phyloP scores from a whole-genome alignment of 2,797 vertebrate genomes.

The Spatula clypeata region DNA sequence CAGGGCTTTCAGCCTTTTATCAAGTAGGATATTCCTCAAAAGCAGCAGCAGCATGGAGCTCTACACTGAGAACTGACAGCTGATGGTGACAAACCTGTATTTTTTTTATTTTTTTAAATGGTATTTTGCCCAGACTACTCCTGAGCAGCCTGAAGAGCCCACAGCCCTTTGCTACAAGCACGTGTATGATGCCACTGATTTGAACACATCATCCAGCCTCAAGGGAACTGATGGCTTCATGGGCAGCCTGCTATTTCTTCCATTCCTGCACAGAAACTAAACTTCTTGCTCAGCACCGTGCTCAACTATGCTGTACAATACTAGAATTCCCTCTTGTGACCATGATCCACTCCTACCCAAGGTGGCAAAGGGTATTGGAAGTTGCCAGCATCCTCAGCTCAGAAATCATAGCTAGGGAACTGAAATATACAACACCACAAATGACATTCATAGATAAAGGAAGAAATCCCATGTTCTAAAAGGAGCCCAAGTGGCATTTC shows the following conservation, averaged over 20 bases:
- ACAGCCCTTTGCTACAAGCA: neutral
- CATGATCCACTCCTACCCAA: neutral
- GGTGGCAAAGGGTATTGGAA: neutral
- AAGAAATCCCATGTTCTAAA: neutral
- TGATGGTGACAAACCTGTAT: neutral
- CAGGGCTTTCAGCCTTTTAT: neutral
- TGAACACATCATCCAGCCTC: neutral
- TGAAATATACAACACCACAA: neutral
- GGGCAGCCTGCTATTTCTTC: neutral
- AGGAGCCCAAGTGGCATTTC: neutral
- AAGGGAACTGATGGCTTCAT: neutral
- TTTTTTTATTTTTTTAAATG: neutral
- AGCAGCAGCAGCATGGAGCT: accelerated
- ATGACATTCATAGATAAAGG: neutral
- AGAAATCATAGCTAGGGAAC: neutral
- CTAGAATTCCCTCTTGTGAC: neutral
- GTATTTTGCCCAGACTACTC: neutral
- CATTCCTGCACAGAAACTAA: neutral
- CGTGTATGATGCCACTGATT: neutral
- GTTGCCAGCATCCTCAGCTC: neutral
- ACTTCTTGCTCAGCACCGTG: neutral
- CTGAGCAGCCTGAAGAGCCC: neutral
- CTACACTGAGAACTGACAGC: neutral
- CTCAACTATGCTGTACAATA: neutral
- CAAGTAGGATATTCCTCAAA: neutral